Evolutionary conservation across 2,888 invertebrate species (phyloP), one percentile per base, ranked within the genome.

Genomic region (Branchellion lobata): DNA sequence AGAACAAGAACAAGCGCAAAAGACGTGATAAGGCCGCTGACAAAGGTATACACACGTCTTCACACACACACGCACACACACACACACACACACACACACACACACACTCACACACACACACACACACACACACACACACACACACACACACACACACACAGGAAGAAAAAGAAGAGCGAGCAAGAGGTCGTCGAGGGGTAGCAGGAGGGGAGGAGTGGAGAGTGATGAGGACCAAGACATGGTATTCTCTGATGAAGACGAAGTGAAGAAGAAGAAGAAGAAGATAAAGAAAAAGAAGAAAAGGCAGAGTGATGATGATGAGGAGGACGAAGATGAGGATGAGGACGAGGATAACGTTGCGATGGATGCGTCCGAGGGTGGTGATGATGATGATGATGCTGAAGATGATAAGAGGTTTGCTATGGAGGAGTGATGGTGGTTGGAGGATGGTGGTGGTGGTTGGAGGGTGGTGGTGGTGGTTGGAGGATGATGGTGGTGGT

Each of bases 371-470:
- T 57, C 79, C 3, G 80, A 79, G 27, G 81, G 69, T 24, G 77
- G 61, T 79, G 80, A 40, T 79, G 73, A 61, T 80, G 78, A 73
- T 71, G 81, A 47, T 68, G 76, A 31, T 71, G 77, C 69, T 33
- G 72, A 81, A 36, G 80, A 80, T 53, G 74, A 77, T 68, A 72
- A 77, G 69, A 78, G 53, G 57, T 74, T 51, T 72, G 73, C 65
- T 33, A 68, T 72, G 68, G 77, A 80, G 78, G 69, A 76, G 29
- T 69, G 51, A 24, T 80, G 78, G 78, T 69, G 73, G 33, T 73
- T 80, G 40, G 78, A 65, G 11, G 24, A 31, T 36, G 57, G 11
- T n/a, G 69, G 77, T 57, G 68, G 71, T 36, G n/a, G n/a, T n/a
- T n/a, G n/a, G n/a, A n/a, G n/a, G n/a, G n/a, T n/a, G n/a, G n/a